These are phyloP conservation scores for Xanthorhoe spadicearia DNA, from an alignment of 2,888 invertebrate species.

Conservation along the genomic window DNA sequence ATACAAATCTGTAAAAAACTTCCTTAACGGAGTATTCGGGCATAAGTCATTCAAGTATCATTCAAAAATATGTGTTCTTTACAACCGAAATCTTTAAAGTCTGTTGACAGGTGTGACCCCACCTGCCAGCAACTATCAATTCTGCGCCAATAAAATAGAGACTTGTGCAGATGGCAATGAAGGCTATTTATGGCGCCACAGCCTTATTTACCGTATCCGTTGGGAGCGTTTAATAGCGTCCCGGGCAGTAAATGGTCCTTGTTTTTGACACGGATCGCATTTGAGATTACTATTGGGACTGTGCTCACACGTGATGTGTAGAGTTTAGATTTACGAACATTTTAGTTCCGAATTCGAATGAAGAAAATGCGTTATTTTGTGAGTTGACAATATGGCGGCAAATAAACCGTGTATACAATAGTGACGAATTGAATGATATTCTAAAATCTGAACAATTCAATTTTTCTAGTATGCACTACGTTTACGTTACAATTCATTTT, in stretches of 20 bases:
- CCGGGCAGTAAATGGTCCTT: slow-evolving; percentile 4
- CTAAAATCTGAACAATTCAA: no score
- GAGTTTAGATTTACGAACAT: background rate
- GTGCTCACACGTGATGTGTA: background rate
- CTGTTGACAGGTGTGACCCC: slow-evolving; percentile 25
- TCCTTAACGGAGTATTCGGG: no score
- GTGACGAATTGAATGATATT: no score
- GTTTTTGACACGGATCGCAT: background rate
- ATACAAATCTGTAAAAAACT: no score
- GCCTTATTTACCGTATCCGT: slow-evolving; percentile 37
- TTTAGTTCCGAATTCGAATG: background rate
- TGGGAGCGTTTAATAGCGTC: slow-evolving; percentile 24
- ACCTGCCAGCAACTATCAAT: slow-evolving; percentile 21
- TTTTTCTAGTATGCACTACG: no score
- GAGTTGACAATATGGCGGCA: background rate
- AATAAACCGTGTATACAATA: background rate
- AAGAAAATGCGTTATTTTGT: background rate
- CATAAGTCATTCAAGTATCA: background rate
- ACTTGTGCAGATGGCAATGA: slow-evolving; percentile 36
- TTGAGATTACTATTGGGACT: background rate
- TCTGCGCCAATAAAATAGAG: slow-evolving; percentile 29
- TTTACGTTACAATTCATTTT: no score
- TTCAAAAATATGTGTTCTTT: background rate
- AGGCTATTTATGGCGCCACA: slow-evolving; percentile 36
- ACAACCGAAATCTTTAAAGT: background rate